These are phyloP conservation scores for Lerema accius DNA, from an alignment of 1,140 invertebrate species.

Conservation along the genomic window DNA sequence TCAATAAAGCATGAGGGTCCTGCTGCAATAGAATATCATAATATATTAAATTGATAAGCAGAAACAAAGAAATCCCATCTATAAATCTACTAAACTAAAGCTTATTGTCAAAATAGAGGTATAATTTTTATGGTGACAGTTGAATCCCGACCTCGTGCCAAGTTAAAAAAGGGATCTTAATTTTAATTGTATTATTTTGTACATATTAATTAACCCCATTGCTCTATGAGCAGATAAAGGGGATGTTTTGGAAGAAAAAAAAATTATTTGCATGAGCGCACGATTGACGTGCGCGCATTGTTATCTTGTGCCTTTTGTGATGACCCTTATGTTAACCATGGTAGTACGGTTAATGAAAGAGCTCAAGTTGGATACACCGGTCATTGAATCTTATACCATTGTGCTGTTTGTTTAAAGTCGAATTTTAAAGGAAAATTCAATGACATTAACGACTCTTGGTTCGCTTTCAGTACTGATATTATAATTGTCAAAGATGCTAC, in stretches of 20 bases:
- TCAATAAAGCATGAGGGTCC: conserved; percentile 70
- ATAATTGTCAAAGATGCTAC: conserved; percentile 83
- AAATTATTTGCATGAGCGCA: conserved; percentile 82
- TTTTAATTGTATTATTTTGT: conserved; percentile 79
- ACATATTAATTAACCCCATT: conserved; percentile 83
- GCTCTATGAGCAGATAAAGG: conserved; percentile 73
- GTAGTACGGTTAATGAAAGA: conserved; percentile 50
- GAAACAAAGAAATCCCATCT: conserved; percentile 65
- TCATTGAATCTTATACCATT: conserved; percentile 53
- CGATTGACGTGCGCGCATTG: conserved; percentile 80
- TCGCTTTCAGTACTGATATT: conserved; percentile 62
- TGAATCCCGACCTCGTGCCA: conserved; percentile 73
- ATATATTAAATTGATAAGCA: conserved; percentile 64
- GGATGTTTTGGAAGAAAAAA: conserved; percentile 79
- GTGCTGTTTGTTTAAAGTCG: conserved; percentile 56
- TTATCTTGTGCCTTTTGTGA: conserved; percentile 81
- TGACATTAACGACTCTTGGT: conserved; percentile 55
- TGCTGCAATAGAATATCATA: conserved; percentile 61
- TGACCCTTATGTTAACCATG: conserved; percentile 79
- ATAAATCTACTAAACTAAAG: conserved; percentile 68
- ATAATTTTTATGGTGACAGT: conserved; percentile 78
- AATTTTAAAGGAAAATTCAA: conserved; percentile 44
- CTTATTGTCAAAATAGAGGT: conserved; percentile 73
- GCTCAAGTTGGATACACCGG: conserved; percentile 42
- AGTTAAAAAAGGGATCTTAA: conserved; percentile 74